A percentile compares a stretch with the other conserved stretches of the same genome.
Conservation (phyloP, 2,888 invertebrate species). For the Fragum whitleyi region DNA sequence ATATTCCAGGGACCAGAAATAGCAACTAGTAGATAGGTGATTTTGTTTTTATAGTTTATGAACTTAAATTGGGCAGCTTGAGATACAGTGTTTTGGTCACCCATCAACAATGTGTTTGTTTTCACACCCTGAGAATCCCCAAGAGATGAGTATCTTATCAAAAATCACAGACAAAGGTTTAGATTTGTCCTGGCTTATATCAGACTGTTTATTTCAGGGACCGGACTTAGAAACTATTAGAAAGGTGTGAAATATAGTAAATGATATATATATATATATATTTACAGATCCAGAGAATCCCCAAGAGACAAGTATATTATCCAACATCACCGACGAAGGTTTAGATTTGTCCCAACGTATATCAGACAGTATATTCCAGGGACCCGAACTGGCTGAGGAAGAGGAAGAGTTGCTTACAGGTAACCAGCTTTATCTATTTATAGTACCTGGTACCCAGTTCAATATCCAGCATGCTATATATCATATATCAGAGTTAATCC, state of each 20-base stretch:
- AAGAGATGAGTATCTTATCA: constrained; percentile 77
- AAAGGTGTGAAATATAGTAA: too few species aligned
- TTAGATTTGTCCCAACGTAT: constrained; percentile 82
- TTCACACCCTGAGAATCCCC: constrained; percentile 61
- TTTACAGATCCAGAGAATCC: constrained; percentile 59
- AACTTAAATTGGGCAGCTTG: too few species aligned
- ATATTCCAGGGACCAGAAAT: constrained; percentile 82
- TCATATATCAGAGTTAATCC: too few species aligned
- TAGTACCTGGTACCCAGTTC: background rate
- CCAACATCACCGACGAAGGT: constrained; percentile 82
- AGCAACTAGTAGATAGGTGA: too few species aligned
- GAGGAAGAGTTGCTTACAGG: constrained; percentile 82
- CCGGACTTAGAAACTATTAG: constrained; percentile 82
- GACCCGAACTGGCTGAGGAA: constrained; percentile 81
- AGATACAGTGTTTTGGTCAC: too few species aligned
- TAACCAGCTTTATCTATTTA: constrained; percentile 39
- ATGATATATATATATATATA: too few species aligned
- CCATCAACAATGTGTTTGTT: too few species aligned
- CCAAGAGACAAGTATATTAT: constrained; percentile 76
- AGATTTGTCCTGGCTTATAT: constrained; percentile 81
- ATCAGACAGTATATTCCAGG: constrained; percentile 81
- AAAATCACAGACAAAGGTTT: constrained; percentile 82
- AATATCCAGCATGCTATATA: background rate
- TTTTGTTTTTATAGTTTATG: too few species aligned
- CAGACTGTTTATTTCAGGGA: constrained; percentile 81